Base-by-base conservation (phyloP, 1,140 invertebrate genomes). In the Drosophila guanche region DNA sequence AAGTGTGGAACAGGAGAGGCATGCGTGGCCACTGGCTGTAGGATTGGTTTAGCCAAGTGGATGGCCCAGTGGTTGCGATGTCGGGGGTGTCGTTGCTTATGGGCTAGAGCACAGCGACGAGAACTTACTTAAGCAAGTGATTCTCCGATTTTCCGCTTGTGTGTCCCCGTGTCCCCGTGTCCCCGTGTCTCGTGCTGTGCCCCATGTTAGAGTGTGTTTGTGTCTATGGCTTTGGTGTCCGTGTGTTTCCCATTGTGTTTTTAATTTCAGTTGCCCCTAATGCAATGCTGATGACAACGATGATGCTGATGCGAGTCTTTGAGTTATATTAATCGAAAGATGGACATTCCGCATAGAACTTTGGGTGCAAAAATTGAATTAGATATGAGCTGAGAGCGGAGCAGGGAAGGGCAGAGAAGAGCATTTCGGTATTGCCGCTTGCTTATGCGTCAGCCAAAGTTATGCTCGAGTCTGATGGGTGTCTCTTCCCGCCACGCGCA, bases 61-160 rank as follows among this genome's bases (percentile, higher is more conserved):
- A 0, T 20, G 16, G 16, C 0, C 16, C 0, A 20, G 16, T 20
- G 16, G 16, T 20, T 20, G 16, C 16, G 16, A 20, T 20, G 16
- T 20, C 16, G 5, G 47, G 22, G 52, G 53, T 46, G 71, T 40
- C 65, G 3, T 12, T 20, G 57, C 29, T 50, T 55, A 73, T 62
- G 67, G 65, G 57, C 55, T 47, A 57, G 60, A 62, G 67, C 60
- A 71, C 33, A 58, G 27, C 20, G 47, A 41, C 47, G 46, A 56
- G 55, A 73, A 85, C 68, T 88, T 88, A 71, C 81, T 86, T 86
- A 81, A 81, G 77, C 77, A 66, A 86, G 68, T 86, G 83, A 86
- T 86, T 86, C 86, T 70, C 78, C 81, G 83, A 86, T 85, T 84
- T 84, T 74, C 73, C 77, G 61, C 73, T 51, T 57, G 45, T 43